phyloP scores from a whole-genome alignment of 2,888 invertebrate species.

The Thymelicus lineola region DNA sequence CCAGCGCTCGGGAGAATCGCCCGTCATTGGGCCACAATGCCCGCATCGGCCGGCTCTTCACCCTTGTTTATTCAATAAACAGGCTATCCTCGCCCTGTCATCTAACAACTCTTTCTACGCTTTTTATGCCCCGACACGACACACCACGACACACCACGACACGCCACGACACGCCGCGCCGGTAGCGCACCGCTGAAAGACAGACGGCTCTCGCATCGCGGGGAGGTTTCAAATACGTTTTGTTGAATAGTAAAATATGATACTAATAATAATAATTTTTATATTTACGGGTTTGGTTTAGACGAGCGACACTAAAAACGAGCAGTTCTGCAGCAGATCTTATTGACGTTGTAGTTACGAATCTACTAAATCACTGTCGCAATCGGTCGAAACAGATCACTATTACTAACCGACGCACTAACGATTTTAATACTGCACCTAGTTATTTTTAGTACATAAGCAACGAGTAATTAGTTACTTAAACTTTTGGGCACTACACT shows the following conservation, averaged over 20 bases:
- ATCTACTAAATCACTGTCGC: no score
- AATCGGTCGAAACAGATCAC: no score
- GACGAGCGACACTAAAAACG: no score
- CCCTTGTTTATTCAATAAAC: slow-evolving; percentile 76
- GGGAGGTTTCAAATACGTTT: not conserved
- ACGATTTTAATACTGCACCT: no score
- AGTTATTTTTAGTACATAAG: no score
- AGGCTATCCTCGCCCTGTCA: slow-evolving; percentile 47
- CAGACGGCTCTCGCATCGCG: not conserved
- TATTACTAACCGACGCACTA: no score
- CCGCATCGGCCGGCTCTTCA: slow-evolving; percentile 43
- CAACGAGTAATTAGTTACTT: no score
- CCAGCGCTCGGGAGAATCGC: slow-evolving; percentile 40
- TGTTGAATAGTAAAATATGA: not conserved
- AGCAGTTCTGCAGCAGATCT: no score
- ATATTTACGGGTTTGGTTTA: no score
- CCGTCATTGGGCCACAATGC: slow-evolving; percentile 67
- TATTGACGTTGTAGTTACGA: no score
- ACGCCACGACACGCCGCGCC: not conserved
- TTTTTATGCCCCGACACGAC: slow-evolving; percentile 21
- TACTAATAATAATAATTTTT: not conserved
- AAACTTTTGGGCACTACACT: no score
- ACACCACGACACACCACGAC: no score
- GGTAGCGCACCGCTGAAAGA: slow-evolving; percentile 23
- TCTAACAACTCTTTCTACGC: slow-evolving; percentile 30